phyloP scores from a whole-genome alignment of 2,797 vertebrate species.

The Myotis daubentonii region DNA sequence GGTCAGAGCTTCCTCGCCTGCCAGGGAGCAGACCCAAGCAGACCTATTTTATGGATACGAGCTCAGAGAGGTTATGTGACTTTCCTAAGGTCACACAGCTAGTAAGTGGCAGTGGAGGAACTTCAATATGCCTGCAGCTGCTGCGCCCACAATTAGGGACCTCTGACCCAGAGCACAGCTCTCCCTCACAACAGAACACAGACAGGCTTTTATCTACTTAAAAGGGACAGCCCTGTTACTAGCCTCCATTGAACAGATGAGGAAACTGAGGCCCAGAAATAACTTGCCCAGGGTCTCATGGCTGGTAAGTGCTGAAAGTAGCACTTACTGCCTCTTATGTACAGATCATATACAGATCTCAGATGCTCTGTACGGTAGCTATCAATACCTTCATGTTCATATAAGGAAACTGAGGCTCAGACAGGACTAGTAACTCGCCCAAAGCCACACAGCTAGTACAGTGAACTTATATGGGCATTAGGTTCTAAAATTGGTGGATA shows the following conservation, averaged over 20 bases:
- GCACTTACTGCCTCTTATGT: background rate
- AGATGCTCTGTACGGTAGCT: background rate
- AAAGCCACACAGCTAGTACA: background rate
- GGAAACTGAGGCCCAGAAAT: background rate
- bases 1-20: background rate
- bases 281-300: background rate
- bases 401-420: constrained; percentile 6
- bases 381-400: background rate
- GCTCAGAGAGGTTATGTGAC: no score
- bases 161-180: background rate
- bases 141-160: background rate
- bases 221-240: background rate
- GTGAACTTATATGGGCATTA: background rate
- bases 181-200: background rate
- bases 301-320: background rate
- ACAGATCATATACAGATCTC: background rate
- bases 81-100: no score
- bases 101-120: no score
- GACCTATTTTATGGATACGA: no score
- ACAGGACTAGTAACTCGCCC: background rate
- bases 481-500: background rate
- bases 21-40: background rate
- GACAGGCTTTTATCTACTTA: background rate
- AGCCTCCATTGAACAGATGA: background rate
- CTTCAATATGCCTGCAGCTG: background rate